phyloP scores from a whole-genome alignment of 2,113 vertebrate genomes.

The Pseudorasbora parva region DNA sequence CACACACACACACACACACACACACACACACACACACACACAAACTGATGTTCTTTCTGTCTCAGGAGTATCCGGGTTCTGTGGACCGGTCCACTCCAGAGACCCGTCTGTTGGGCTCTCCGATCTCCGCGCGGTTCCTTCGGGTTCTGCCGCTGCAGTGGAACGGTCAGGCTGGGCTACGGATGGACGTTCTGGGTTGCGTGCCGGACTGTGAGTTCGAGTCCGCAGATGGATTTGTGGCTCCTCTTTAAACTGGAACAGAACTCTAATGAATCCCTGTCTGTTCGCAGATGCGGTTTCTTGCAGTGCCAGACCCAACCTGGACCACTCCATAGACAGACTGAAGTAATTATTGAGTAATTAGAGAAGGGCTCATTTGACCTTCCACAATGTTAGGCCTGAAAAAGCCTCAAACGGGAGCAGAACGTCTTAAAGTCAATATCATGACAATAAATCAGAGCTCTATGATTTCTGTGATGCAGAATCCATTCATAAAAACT shows the following conservation, averaged over 20 bases:
- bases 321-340: conserved; percentile 64
- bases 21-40: no score
- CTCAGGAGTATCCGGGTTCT: conserved; percentile 70
- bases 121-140: conserved; percentile 70
- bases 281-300: conserved; percentile 68
- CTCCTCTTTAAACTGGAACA: not conserved
- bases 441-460: no score
- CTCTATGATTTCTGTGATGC: no score
- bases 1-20: no score
- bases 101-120: conserved; percentile 74
- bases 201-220: conserved; percentile 70
- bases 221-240: not conserved
- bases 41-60: conserved; percentile 20
- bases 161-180: conserved; percentile 68
- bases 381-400: no score
- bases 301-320: conserved; percentile 66
- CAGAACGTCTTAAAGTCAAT: no score
- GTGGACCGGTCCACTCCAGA: conserved; percentile 66
- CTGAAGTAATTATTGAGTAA: conserved; percentile 71
- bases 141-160: conserved; percentile 70
- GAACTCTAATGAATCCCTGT: not conserved
- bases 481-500: no score
- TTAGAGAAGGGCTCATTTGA: no score
- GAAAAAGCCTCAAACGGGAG: no score
- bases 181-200: conserved; percentile 79